Percentiles rank a stretch among this genome's conserved stretches.
Conservation (phyloP, 2,113 vertebrate species). For the Sinocyclocheilus anshuiensis region DNA sequence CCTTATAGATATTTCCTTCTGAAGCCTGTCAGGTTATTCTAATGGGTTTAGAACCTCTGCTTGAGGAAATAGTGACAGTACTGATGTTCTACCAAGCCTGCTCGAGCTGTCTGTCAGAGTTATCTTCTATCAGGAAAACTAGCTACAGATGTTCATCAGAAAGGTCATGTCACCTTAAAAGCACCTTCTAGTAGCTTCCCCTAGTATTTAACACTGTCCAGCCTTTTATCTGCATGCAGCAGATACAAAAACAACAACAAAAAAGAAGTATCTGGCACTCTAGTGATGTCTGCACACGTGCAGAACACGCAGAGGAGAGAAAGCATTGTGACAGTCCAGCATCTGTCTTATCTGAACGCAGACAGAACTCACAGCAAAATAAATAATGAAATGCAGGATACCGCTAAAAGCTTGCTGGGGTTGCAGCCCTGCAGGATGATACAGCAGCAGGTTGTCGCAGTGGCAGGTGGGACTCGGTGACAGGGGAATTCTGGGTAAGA, state of each 20-base stretch:
- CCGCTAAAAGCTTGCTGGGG: slow-evolving; percentile 1
- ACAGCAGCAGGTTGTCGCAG: slow-evolving; percentile 11
- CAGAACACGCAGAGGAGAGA: slow-evolving; percentile 27
- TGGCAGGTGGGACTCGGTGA: slow-evolving; percentile 8
- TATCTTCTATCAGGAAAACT: slow-evolving; percentile 18
- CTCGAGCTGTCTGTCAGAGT: not conserved
- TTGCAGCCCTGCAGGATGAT: slow-evolving; percentile 7
- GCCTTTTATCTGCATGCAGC: slow-evolving; percentile 13
- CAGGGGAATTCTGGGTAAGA: slow-evolving; percentile 19
- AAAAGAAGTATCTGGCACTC: not conserved
- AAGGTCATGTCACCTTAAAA: not conserved
- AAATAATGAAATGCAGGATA: slow-evolving; percentile 25
- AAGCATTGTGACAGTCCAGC: slow-evolving; percentile 12
- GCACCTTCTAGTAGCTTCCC: slow-evolving; percentile 9
- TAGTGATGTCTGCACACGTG: slow-evolving; percentile 25
- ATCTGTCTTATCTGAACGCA: slow-evolving; percentile 40
- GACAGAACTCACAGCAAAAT: slow-evolving; percentile 16
- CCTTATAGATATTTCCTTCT: not conserved
- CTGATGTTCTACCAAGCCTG: not conserved
- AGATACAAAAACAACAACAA: not conserved
- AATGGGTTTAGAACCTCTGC: not conserved
- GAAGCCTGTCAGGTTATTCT: not conserved
- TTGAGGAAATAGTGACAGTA: not conserved
- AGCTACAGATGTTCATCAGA: slow-evolving; percentile 18
- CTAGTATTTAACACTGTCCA: slow-evolving; percentile 9